Conservation (phyloP, 1,140 invertebrate genomes). For the Anadara kagoshimensis region DNA sequence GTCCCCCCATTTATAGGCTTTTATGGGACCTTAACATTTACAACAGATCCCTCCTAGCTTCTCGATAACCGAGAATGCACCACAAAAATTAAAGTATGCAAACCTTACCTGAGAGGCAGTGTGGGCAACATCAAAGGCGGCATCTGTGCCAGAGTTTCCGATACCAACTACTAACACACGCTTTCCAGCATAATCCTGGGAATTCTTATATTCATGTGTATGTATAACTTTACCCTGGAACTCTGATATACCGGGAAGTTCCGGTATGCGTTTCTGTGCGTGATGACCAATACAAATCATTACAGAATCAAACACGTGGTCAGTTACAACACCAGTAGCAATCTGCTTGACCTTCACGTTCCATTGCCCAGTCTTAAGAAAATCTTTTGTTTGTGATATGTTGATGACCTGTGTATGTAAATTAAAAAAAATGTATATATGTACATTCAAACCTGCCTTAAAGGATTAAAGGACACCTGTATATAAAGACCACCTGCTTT, state of each 20-base stretch:
- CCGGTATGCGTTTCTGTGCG: conserved; percentile 67
- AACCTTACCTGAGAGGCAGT: conserved; percentile 61
- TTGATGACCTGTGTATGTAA: not conserved
- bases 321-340: conserved; percentile 21
- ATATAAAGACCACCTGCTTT: no score
- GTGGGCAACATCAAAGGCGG: conserved; percentile 74
- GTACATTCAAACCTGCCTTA: no score
- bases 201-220: conserved; percentile 71
- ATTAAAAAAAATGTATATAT: not conserved
- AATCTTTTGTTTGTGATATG: conserved; percentile 23
- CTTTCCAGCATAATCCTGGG: conserved; percentile 70
- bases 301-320: conserved; percentile 68
- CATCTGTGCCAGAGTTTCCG: conserved; percentile 76
- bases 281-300: conserved; percentile 72
- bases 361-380: conserved; percentile 38
- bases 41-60: no score
- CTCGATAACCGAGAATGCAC: no score
- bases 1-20: no score
- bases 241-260: conserved; percentile 59
- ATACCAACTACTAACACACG: conserved; percentile 75
- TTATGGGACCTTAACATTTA: no score
- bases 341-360: conserved; percentile 33
- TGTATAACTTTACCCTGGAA: conserved; percentile 67
- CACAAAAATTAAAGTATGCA: not conserved
- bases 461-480: no score